A percentile compares a stretch with the other conserved stretches of the same genome.
Conservation (phyloP, 1,140 invertebrate species). For the Neodiprion virginianus region DNA sequence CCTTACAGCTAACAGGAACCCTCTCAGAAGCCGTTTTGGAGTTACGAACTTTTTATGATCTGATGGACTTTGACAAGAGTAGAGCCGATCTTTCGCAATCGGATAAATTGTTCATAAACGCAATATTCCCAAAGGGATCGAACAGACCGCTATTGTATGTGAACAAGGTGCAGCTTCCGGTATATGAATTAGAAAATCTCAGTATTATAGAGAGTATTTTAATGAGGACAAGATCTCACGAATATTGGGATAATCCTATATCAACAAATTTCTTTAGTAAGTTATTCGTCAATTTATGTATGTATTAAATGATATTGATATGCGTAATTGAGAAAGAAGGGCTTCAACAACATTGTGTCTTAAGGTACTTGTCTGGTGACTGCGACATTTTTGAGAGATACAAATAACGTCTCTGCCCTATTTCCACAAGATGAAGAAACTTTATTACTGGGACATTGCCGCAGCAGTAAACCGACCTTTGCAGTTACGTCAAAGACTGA, state of each 20-base stretch:
- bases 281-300: conserved; percentile 16
- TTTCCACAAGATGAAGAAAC: conserved; percentile 42
- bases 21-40: conserved; percentile 40
- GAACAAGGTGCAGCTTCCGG: conserved; percentile 41
- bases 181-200: conserved; percentile 39
- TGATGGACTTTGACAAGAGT: conserved; percentile 44
- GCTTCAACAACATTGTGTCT: conserved; percentile 21
- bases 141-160: conserved; percentile 41
- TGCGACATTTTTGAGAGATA: conserved; percentile 40
- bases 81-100: conserved; percentile 15
- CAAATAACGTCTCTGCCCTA: conserved; percentile 44
- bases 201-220: conserved; percentile 48
- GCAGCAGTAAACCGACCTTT: conserved; percentile 52
- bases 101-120: conserved; percentile 41
- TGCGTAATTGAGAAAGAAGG: not conserved
- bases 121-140: conserved; percentile 48
- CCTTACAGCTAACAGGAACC: conserved; percentile 45
- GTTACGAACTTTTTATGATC: conserved; percentile 46
- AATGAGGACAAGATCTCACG: conserved; percentile 50
- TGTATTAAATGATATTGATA: conserved; percentile 14
- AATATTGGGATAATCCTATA: conserved; percentile 48
- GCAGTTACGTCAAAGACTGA: conserved; percentile 43
- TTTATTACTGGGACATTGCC: conserved; percentile 52
- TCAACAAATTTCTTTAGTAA: conserved; percentile 49
- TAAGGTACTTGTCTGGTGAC: conserved; percentile 53